Evolutionary conservation across 2,113 vertebrate genomes (phyloP).

Genomic region (Columba livia): DNA sequence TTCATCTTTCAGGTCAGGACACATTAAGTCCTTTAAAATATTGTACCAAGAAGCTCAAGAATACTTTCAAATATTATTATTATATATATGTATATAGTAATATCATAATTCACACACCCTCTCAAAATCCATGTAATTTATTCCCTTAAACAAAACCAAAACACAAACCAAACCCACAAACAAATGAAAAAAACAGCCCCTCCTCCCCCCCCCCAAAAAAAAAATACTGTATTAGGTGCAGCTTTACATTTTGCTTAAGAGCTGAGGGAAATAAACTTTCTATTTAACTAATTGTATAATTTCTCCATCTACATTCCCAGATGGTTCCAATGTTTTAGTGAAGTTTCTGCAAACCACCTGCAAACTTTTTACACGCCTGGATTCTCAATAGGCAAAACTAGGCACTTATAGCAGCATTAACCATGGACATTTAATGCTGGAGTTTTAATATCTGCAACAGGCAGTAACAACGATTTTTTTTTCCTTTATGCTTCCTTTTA

Average conservation of each 20-base stretch:
- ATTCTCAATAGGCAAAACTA: neutral
- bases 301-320: neutral
- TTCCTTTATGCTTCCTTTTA: neutral
- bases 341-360: conserved; percentile 27
- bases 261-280: neutral
- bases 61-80: neutral
- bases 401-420: neutral
- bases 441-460: neutral
- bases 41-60: neutral
- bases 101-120: neutral
- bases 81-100: neutral
- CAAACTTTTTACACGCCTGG: neutral
- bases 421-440: neutral
- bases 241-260: neutral
- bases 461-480: neutral
- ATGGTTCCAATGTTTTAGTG: neutral
- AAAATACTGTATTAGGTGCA: neutral
- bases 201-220: too few species aligned
- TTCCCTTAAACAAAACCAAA: neutral
- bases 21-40: neutral
- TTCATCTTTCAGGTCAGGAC: neutral
- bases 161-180: neutral
- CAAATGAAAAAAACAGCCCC: too few species aligned
- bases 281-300: neutral
- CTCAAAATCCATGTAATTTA: neutral